Evolutionary conservation across 2,113 vertebrate species (phyloP).

Genomic region (Parus major): DNA sequence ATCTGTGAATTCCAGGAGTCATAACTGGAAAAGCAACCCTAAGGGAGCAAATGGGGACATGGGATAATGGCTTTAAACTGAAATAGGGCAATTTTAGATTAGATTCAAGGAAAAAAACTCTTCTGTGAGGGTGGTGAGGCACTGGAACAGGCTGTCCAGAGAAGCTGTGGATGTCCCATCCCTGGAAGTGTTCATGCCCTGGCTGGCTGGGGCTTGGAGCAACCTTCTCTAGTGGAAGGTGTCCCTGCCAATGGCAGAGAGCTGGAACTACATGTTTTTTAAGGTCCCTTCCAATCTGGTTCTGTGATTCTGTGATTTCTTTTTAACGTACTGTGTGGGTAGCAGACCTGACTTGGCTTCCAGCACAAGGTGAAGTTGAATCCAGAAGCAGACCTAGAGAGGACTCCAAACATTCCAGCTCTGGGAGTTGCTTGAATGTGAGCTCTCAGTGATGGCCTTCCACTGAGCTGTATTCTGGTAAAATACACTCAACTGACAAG

Average conservation of each 20-base stretch:
- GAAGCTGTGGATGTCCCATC: neutral
- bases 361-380: neutral
- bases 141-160: neutral
- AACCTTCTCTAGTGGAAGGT: neutral
- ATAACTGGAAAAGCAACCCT: accelerated
- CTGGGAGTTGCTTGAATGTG: neutral
- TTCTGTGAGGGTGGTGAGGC: neutral
- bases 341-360: neutral
- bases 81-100: neutral
- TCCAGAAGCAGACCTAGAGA: neutral
- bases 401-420: neutral
- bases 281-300: neutral
- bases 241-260: neutral
- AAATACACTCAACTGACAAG: neutral
- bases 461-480: neutral
- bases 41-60: neutral
- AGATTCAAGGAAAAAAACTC: neutral
- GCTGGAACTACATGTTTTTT: neutral
- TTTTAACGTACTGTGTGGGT: neutral
- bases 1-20: neutral
- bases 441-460: neutral
- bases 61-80: neutral
- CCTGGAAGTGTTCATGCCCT: neutral
- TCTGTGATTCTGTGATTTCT: neutral
- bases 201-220: neutral